Evolutionary conservation across 1,140 invertebrate genomes (phyloP), one percentile per base, ranked within the genome.

Genomic region (Coelopa frigida): DNA sequence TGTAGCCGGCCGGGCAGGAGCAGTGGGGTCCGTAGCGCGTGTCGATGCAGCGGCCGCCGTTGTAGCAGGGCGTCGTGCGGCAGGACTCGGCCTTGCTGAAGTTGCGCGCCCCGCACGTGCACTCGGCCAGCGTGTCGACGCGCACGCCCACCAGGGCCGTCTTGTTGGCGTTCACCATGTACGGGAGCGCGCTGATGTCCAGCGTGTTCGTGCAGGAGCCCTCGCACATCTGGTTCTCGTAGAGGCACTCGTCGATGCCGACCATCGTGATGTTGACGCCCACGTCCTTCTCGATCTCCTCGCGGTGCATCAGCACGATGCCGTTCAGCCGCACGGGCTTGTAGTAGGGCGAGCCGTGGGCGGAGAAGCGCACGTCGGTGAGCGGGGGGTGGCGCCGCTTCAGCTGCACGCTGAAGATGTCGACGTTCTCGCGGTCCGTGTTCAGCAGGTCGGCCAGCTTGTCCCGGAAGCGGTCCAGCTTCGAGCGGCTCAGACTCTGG

Each of bases 261-360:
- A 97, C 91, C 92, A 97, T 95, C 4, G 89, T 92, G 31, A 98
- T 94, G 57, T 94, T 93, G 37, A 97, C 89, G 21, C 92, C 93
- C 7, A 96, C 85, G 51, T 87, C 84, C 54, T 82, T 79, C 73
- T 96, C 92, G 68, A 98, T 95, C 80, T 93, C 85, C 74, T 91
- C 86, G 50, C 89, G 79, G 64, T 98, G 86, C 78, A 94, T 87
- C n/a, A 93, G 70, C 1, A 98, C 85, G 29, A 95, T 85, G 18
- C 94, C 94, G 70, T 98, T 94, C 27, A 97, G 75, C 72, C 89
- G 81, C 1, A 94, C 89, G 1, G 94, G 85, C 59, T 96, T 94
- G 58, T 94, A 94, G 66, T 94, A 97, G 3, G 94, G 91, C 0
- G 93, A 94, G 1, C 91, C 92, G 72, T 96, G 92, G 6, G 92